A percentile compares a stretch with the other conserved stretches of the same genome.
These are phyloP conservation scores for Drosophila ochracea DNA, from an alignment of 2,888 invertebrate species.

Conservation along the genomic window DNA sequence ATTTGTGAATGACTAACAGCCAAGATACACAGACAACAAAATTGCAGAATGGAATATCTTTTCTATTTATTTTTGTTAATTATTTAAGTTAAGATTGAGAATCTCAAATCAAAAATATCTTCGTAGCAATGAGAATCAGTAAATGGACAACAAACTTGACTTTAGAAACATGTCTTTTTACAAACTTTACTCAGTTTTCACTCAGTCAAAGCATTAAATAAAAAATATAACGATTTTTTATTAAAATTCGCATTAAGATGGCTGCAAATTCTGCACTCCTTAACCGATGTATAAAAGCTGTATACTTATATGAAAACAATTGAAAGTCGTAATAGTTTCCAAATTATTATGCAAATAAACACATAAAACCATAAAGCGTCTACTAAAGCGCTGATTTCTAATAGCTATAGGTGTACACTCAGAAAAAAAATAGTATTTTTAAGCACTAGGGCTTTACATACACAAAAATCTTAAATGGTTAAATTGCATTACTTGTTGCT, in stretches of 20 bases:
- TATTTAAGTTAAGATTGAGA: not conserved
- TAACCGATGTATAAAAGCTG: not conserved
- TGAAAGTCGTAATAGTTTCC: not conserved
- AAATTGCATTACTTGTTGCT: too few species aligned
- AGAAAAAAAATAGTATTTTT: not conserved
- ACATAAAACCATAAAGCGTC: constrained; percentile 58
- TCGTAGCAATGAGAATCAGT: not conserved
- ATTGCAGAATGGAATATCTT: not conserved
- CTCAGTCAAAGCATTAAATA: not conserved
- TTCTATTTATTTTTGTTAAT: not conserved
- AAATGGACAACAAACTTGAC: not conserved
- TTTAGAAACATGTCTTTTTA: not conserved
- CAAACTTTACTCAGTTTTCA: not conserved
- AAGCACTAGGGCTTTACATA: not conserved
- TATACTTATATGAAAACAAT: not conserved
- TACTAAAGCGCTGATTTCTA: constrained; percentile 61
- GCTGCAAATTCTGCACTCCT: not conserved
- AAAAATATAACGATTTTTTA: not conserved
- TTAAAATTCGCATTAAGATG: not conserved
- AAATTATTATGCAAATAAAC: constrained; percentile 26
- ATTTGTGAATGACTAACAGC: not conserved
- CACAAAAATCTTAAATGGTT: not conserved
- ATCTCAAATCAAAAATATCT: not conserved
- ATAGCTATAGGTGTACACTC: not conserved
- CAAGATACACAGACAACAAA: not conserved